Evolutionary conservation across 2,113 vertebrate genomes (phyloP).

Genomic region (Pachypanchax playfairii): DNA sequence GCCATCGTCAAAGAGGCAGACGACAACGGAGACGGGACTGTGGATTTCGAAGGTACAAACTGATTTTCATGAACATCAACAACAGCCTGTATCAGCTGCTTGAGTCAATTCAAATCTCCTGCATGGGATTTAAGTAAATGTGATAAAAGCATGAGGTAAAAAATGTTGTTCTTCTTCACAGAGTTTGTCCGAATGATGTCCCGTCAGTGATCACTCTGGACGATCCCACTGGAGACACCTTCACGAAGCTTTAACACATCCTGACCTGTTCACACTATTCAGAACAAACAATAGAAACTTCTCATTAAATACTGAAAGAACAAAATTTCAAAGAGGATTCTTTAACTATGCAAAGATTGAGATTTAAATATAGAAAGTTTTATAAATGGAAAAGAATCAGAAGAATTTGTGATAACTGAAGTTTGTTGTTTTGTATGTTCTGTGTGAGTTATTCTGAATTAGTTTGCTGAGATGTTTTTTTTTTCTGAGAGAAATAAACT

Average conservation of each 20-base stretch:
- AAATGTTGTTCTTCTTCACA: slow-evolving; percentile 29
- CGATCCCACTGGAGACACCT: slow-evolving; percentile 6
- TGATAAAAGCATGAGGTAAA: slow-evolving; percentile 1
- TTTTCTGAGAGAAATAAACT: slow-evolving; percentile 12
- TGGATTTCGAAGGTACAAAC: slow-evolving; percentile 87
- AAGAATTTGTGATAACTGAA: not conserved
- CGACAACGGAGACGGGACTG: slow-evolving; percentile 86
- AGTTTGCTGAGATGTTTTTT: slow-evolving; percentile 7
- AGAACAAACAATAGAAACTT: not conserved
- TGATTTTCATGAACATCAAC: not conserved
- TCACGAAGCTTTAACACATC: not conserved
- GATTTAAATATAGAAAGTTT: slow-evolving; percentile 9
- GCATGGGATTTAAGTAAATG: not conserved
- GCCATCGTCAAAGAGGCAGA: slow-evolving; percentile 85
- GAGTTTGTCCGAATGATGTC: slow-evolving; percentile 82
- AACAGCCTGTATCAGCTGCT: not conserved
- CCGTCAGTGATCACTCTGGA: slow-evolving; percentile 50
- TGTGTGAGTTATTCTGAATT: slow-evolving; percentile 22
- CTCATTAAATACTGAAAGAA: slow-evolving; percentile 13
- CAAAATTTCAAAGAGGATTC: slow-evolving; percentile 26
- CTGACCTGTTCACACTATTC: slow-evolving; percentile 4
- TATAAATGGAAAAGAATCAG: slow-evolving; percentile 5
- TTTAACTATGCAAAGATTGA: slow-evolving; percentile 38
- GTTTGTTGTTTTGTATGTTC: slow-evolving; percentile 28
- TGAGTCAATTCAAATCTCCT: not conserved